Percentiles rank a stretch among this genome's conserved stretches.
phyloP scores from a whole-genome alignment of 2,888 invertebrate genomes.

The Rhagonycha fulva region DNA sequence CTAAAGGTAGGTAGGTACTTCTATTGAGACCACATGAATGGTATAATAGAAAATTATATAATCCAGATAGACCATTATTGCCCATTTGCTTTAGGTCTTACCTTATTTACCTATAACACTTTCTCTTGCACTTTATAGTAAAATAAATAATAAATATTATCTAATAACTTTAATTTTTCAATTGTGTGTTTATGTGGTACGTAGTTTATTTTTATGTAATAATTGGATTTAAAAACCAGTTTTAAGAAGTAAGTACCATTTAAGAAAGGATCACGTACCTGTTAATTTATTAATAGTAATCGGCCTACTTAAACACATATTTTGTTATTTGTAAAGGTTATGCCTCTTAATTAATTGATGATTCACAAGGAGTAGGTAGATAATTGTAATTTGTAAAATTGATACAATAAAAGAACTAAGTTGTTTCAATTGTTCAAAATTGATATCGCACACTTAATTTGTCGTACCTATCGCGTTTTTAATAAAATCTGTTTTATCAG shows the following conservation, averaged over 20 bases:
- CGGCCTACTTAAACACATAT: conserved; percentile 1
- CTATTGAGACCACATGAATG: not conserved
- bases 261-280: not conserved
- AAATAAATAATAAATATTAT: conserved; percentile 7
- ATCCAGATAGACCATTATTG: conserved; percentile 17
- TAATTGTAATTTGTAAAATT: not conserved
- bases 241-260: not conserved
- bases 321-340: not conserved
- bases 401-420: not conserved
- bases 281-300: not conserved
- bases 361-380: not conserved
- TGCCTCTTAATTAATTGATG: not conserved
- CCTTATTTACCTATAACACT: conserved; percentile 20
- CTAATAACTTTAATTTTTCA: not conserved
- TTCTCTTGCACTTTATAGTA: conserved; percentile 19
- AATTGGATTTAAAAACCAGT: not conserved
- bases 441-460: not conserved
- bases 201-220: not conserved
- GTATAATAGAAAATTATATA: conserved; percentile 16
- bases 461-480: not conserved
- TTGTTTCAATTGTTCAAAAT: not conserved
- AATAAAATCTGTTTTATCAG: not conserved
- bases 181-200: not conserved
- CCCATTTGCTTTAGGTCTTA: conserved; percentile 20
- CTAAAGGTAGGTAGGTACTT: not conserved